These are phyloP conservation scores for Drosophila sechellia DNA, from an alignment of 1,140 invertebrate species.

Conservation along the genomic window DNA sequence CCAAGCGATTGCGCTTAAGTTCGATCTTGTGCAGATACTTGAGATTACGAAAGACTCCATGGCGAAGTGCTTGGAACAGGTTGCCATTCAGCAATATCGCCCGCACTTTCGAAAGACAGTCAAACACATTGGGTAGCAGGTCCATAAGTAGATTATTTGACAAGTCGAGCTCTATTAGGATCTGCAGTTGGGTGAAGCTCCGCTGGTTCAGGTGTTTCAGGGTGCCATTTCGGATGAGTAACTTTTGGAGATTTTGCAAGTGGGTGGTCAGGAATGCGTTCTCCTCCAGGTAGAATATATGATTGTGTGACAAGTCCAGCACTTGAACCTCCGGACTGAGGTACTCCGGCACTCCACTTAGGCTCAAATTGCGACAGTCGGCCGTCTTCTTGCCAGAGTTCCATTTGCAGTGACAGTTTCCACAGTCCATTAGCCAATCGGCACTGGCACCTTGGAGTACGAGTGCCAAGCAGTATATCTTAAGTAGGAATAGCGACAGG, in stretches of 20 bases:
- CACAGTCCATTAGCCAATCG: slow-evolving; percentile 86
- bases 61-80: slow-evolving; percentile 88
- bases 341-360: slow-evolving; percentile 88
- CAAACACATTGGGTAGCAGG: slow-evolving; percentile 89
- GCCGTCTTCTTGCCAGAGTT: slow-evolving; percentile 91
- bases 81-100: slow-evolving; percentile 90
- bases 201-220: slow-evolving; percentile 88
- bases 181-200: slow-evolving; percentile 90
- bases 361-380: slow-evolving; percentile 88
- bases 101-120: slow-evolving; percentile 88
- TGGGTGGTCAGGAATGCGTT: slow-evolving; percentile 88
- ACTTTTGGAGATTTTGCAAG: slow-evolving; percentile 91
- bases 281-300: slow-evolving; percentile 87
- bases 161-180: slow-evolving; percentile 93
- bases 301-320: slow-evolving; percentile 90
- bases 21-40: slow-evolving; percentile 90
- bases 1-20: slow-evolving; percentile 89
- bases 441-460: slow-evolving; percentile 6
- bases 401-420: slow-evolving; percentile 91
- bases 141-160: slow-evolving; percentile 90
- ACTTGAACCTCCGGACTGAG: slow-evolving; percentile 90
- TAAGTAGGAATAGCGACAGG: slow-evolving; percentile 3
- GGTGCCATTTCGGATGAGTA: slow-evolving; percentile 89
- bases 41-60: slow-evolving; percentile 90
- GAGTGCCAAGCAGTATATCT: slow-evolving; percentile 4